Evolutionary conservation across 2,113 vertebrate species (phyloP).

Genomic region (Dunckerocampus dactyliophorus): DNA sequence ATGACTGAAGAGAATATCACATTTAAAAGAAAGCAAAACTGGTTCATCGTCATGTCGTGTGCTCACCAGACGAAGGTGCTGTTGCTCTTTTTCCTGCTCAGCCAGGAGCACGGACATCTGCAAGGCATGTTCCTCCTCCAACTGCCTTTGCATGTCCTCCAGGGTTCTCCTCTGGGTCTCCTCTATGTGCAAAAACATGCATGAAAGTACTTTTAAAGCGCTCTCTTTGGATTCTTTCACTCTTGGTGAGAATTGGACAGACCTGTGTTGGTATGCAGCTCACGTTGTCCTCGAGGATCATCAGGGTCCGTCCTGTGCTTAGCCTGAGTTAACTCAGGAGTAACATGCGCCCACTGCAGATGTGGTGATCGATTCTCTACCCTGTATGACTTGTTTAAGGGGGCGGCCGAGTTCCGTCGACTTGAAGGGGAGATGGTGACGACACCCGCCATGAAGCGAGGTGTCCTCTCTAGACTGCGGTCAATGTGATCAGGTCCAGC

Average conservation of each 20-base stretch:
- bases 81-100: slow-evolving; percentile 87
- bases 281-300: slow-evolving; percentile 42
- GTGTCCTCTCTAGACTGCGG: slow-evolving; percentile 68
- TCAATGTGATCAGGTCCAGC: slow-evolving; percentile 40
- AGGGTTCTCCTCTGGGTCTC: slow-evolving; percentile 79
- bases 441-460: slow-evolving; percentile 69
- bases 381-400: slow-evolving; percentile 79
- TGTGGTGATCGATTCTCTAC: slow-evolving; percentile 73
- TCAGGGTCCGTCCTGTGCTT: slow-evolving; percentile 73
- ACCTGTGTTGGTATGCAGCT: slow-evolving; percentile 57
- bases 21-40: neutral
- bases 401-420: slow-evolving; percentile 51
- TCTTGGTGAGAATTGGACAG: neutral
- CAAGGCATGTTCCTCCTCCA: slow-evolving; percentile 85
- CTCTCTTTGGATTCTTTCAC: too few relatives aligned
- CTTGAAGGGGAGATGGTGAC: slow-evolving; percentile 60
- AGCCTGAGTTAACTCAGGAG: slow-evolving; percentile 34
- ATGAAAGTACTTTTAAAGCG: neutral
- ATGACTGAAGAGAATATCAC: too few relatives aligned
- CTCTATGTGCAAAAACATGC: slow-evolving; percentile 55
- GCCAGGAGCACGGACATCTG: slow-evolving; percentile 84
- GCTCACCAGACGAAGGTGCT: slow-evolving; percentile 80
- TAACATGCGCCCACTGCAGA: slow-evolving; percentile 62
- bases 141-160: slow-evolving; percentile 83
- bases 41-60: neutral